Evolutionary conservation across 35 echinoderm and acorn worm genomes (phyloP), one percentile per base, ranked within the genome.

Genomic region (Eucidaris tribuloides): DNA sequence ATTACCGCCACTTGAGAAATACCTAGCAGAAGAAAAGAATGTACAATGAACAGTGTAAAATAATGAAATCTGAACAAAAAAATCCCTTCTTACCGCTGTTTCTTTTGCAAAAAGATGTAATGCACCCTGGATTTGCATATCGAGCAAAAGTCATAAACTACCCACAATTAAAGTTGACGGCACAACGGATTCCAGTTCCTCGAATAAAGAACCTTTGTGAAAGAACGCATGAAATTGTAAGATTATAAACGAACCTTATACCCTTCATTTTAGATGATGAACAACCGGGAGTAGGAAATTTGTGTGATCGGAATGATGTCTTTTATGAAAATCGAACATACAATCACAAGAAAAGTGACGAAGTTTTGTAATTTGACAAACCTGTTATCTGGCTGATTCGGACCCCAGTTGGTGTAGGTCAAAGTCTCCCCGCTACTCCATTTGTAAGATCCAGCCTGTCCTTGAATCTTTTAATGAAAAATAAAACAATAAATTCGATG

Each of bases 361-460:
- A 30, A 44, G 34, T 42, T 78, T 44, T 41, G 49, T 17, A 44
- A 3, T n/a, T 11, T 25, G 29, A 54, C 45, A 2, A 20, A 92
- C 90, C 84, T 86, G 35, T 46, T 81, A 29, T 81, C 77, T 0
- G 91, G 91, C 52, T 93, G 86, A 44, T 71, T 71, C 23, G 85
- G 57, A 39, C 52, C 91, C 91, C 91, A 93, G 58, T 93, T 88
- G 3, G 86, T 88, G 50, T 62, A 83, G 35, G 29, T 63, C 28
- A 89, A 14, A 48, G 7, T 29, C 15, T 79, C 29, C n/a, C 86
- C 91, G 81, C 59, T 72, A 28, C 65, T 80, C 91, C 91, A 94
- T 77, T 29, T 71, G 52, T 80, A 94, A 20, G 27, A 41, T 65
- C 80, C 87, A 61, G 64, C 34, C 42, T 52, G 43, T 41, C 15